Percentiles rank a stretch among this genome's conserved stretches.
phyloP scores from a whole-genome alignment of 2,888 invertebrate species.

The Ophion ventricosus region DNA sequence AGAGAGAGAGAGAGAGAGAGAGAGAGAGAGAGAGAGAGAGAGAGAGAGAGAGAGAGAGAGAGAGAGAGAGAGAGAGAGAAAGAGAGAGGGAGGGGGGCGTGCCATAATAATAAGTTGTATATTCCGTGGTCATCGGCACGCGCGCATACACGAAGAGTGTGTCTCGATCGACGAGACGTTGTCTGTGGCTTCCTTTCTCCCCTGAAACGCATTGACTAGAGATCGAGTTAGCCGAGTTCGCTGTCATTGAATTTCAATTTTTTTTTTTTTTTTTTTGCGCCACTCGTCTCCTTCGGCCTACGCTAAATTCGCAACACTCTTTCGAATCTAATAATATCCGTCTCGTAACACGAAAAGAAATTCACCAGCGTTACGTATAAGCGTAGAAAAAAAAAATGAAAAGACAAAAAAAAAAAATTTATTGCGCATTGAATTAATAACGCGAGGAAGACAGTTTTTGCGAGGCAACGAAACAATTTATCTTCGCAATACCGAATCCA shows the following conservation, averaged over 20 bases:
- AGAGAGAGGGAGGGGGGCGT: not conserved
- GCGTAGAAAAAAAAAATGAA: not conserved
- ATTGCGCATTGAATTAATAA: not conserved
- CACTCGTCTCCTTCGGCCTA: not conserved
- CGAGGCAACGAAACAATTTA: not conserved
- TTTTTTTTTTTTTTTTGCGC: not conserved
- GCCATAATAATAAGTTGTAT: not conserved
- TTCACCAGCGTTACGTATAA: not conserved
- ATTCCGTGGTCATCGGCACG: no score
- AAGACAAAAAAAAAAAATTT: not conserved
- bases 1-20: not conserved
- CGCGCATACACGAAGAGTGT: not conserved
- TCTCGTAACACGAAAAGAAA: not conserved
- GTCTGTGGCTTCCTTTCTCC: not conserved
- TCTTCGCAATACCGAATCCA: not conserved
- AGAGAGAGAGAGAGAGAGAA: not conserved
- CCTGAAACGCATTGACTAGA: not conserved
- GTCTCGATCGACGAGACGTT: not conserved
- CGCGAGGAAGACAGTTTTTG: not conserved
- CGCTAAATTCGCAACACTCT: not conserved
- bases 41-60: no score
- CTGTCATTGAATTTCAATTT: not conserved
- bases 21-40: no score
- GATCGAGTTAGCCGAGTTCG: not conserved
- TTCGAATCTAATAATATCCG: not conserved